Base-by-base conservation (phyloP, 2,888 invertebrate species). In the Orthosia gothica region DNA sequence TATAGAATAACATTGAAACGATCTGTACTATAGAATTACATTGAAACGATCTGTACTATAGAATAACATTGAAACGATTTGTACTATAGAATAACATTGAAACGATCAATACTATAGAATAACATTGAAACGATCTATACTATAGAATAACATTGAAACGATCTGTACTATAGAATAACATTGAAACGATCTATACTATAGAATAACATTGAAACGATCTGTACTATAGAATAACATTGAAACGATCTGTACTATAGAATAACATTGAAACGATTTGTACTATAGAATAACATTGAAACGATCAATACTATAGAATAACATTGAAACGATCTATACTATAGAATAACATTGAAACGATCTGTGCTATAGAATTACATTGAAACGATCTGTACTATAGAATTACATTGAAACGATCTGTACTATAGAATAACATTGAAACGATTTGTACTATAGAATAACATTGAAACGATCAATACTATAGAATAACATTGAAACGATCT, bases 51-150 rank as follows among this genome's bases (percentile, higher is more conserved):
- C 45, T 18, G n/a, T 58, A 74, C 74, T 18, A 71, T 32, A 16
- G 80, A 26, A 9, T 57, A 40, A 32, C 9, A 40, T 32, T 73
- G 4, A 11, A 32, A 55, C 26, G 1, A 32, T 61, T 23, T 18
- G n/a, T 58, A 74, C 74, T 18, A 71, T 32, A 16, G 80, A 26
- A 9, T 57, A 40, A 32, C 9, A 40, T 32, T 73, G 4, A 11
- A 32, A 55, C 26, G 1, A 32, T 61, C 45, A 15, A 15, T 58
- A 74, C 74, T 18, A 71, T 32, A 16, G 80, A 26, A 9, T 57
- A 40, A 32, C 9, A 40, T 32, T 73, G 4, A 11, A 32, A 55
- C 26, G 1, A 32, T 61, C 45, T 18, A 15, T 58, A 74, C 74
- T 18, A 71, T 32, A 16, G 80, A 26, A 9, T 57, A 40, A 32